A percentile compares a stretch with the other conserved stretches of the same genome.
These are phyloP conservation scores for Drosophila yakuba DNA, from an alignment of 1,140 invertebrate species.

Conservation along the genomic window DNA sequence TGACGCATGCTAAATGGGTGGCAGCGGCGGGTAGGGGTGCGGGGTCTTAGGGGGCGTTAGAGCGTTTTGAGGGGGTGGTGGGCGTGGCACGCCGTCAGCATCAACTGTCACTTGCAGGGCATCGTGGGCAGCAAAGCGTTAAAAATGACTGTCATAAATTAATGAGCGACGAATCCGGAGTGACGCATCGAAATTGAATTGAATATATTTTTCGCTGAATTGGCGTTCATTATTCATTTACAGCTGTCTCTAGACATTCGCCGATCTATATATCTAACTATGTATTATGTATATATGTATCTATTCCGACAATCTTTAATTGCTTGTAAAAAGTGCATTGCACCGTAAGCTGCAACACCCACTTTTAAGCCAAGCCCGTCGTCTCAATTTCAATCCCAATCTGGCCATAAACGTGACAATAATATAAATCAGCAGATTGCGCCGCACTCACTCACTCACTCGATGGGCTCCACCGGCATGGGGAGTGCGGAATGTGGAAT, in stretches of 20 bases:
- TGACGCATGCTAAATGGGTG: conserved; percentile 55
- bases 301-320: conserved; percentile 45
- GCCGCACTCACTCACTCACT: conserved; percentile 24
- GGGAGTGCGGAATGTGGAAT: too few species aligned
- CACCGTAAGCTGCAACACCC: conserved; percentile 24
- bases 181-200: conserved; percentile 78
- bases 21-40: too few species aligned
- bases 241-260: conserved; percentile 49
- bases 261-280: neutral
- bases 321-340: conserved; percentile 64
- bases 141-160: conserved; percentile 82
- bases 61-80: neutral
- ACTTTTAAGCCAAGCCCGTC: conserved; percentile 17
- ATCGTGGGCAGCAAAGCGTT: conserved; percentile 72
- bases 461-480: conserved; percentile 4
- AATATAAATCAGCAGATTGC: conserved; percentile 74
- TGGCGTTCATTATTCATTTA: conserved; percentile 82
- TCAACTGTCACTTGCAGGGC: conserved; percentile 71
- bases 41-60: neutral
- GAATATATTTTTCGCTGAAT: conserved; percentile 76
- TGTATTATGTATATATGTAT: neutral
- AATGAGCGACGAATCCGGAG: conserved; percentile 65
- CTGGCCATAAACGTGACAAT: conserved; percentile 75
- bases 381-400: conserved; percentile 65
- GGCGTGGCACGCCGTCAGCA: conserved; percentile 31